Base-by-base conservation (phyloP, 2,888 invertebrate genomes). In the Periphyllus acericola region DNA sequence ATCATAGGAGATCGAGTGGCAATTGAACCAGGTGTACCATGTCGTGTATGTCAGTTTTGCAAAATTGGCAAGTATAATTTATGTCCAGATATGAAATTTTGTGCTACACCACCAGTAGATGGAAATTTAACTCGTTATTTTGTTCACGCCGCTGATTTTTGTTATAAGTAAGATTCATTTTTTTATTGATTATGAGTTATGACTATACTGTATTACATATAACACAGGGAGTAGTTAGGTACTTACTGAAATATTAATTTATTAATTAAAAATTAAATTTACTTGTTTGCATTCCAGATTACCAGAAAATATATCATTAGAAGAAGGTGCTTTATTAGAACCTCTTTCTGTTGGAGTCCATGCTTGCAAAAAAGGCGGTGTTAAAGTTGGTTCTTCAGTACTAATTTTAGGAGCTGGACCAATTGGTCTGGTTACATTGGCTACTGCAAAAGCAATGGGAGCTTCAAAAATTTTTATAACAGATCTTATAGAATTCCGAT, bases 331-430 rank as follows among this genome's bases (percentile, higher is more conserved):
- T 0, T 91, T 99, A 0, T 92, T 98, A 90, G 99, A 99, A 92
- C 99, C 99, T 0, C 92, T 99, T 21, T 95, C 98, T 0, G 98
- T 99, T 46, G 99, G 96, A 14, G 96, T 99, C 0, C 98, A 98
- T 92, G 97, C 98, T 85, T 98, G 98, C 90, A 94, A 95, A 85
- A 94, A 97, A 90, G 98, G 95, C 17, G 94, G 94, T 3, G 94
- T 99, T 25, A 92, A 93, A 0, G 93, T 96, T 0, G 96, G 95
- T 0, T 94, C 94, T 66, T 92, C 92, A 1, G 95, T 96, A 83
- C 92, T 97, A 40, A 94, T 97, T 90, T 92, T 96, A 83, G 97
- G 97, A 29, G 96, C 96, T 2, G 98, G 98, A 5, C 97, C 98
- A 9, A 97, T 98, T 90, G 98, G 98, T 11, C 93, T 98, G 55